Evolutionary conservation across 2,113 vertebrate species (phyloP).

Genomic region (Motacilla tschutschensis): DNA sequence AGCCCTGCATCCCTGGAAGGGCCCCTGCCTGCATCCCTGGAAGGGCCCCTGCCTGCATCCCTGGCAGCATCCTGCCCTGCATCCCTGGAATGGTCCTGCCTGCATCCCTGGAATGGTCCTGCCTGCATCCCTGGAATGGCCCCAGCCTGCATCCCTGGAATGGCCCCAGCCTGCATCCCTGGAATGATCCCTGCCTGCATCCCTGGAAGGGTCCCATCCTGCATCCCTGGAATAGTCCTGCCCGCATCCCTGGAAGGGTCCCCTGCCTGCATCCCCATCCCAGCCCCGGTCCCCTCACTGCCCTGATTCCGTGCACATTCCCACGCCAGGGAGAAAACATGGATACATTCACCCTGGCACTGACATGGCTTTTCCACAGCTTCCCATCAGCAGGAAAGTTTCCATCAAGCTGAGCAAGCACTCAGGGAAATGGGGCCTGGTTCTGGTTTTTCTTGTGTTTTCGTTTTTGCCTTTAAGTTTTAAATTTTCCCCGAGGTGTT

Average conservation of each 20-base stretch:
- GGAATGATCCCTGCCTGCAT: not conserved
- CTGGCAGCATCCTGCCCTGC: not conserved
- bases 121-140: not conserved
- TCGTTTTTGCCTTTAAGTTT: not conserved
- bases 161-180: not conserved
- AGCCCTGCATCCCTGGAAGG: not conserved
- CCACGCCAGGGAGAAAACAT: not conserved
- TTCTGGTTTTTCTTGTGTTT: not conserved
- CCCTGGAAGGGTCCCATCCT: not conserved
- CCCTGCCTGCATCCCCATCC: not conserved
- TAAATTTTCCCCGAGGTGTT: not conserved
- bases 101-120: not conserved
- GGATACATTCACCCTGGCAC: not conserved
- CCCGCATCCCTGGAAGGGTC: not conserved
- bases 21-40: not conserved
- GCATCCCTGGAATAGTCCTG: not conserved
- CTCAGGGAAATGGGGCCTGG: not conserved
- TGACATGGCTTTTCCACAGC: not conserved
- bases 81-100: not conserved
- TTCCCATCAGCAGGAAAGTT: not conserved
- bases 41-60: not conserved
- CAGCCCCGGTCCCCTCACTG: fast-evolving
- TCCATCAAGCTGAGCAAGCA: slow-evolving; percentile 1
- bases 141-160: not conserved
- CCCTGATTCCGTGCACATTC: not conserved